Base-by-base conservation (phyloP, 2,888 invertebrate genomes). In the Arge pagana region DNA sequence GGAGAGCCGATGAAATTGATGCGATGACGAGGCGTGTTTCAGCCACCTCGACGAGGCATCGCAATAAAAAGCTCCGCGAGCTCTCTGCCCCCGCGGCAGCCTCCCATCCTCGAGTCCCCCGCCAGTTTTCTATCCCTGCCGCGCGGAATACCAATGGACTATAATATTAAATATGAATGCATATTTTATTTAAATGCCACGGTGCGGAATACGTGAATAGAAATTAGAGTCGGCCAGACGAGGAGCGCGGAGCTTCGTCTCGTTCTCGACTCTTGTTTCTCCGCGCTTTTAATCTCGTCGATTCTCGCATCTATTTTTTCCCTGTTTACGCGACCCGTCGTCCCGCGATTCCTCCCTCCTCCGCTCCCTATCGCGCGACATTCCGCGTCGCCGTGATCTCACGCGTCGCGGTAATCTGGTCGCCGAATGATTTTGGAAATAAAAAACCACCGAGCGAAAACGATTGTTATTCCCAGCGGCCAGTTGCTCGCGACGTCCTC, bases 111-210 rank as follows among this genome's bases (percentile, higher is more conserved):
- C 16, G 18, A 7, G 19, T 19, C 19, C 8, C 8, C n/a, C 33
- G 7, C 11, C 15, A 33, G 33, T 33, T 33, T 33, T 33, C 11
- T 15, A 33, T 15, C 33, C 33, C 13, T 8, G 18, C 18, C 7
- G 21, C 21, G 3, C 33, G 33, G 45, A 45, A 45, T 45, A 45
- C 45, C 45, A 45, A 45, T 45, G 45, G n/a, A 33, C 33, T 23
- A 16, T 31, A 33, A 45, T 45, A 45, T 45, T 45, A 45, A 45
- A 45, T 45, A 45, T 45, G 31, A 45, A 45, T 45, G 24, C 45
- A 45, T 45, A 45, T 45, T 45, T 35, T 45, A 35, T 45, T 45
- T 33, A 24, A 45, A 45, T 33, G 24, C 45, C 5, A 23, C 35
- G 2, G 23, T 31, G 23, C 23, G 13, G 33, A 45, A 45, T 45